A percentile compares a stretch with the other conserved stretches of the same genome.
Evolutionary conservation across 2,888 invertebrate species (phyloP).

Genomic region (Dendrolimus pini): DNA sequence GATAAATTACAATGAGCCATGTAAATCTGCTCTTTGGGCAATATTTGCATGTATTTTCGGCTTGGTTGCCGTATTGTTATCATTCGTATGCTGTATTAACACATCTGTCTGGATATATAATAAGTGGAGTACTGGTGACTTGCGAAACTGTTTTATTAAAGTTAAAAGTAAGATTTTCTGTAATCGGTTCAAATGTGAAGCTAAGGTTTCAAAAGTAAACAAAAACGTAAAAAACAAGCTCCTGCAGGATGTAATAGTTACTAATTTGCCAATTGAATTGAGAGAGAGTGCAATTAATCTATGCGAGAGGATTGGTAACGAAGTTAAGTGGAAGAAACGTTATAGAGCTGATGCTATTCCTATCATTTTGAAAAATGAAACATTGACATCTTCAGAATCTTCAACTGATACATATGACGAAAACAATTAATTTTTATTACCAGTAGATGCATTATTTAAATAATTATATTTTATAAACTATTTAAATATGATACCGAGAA

Average conservation of each 20-base stretch:
- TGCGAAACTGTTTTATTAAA: slow-evolving; percentile 14
- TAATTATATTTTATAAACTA: too few species aligned
- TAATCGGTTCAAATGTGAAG: slow-evolving; percentile 1
- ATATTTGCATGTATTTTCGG: slow-evolving; percentile 33
- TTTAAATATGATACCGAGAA: too few species aligned
- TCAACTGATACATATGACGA: neutral
- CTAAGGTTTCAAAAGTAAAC: slow-evolving; percentile 16
- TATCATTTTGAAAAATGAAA: neutral
- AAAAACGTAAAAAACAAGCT: slow-evolving; percentile 35
- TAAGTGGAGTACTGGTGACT: slow-evolving; percentile 24
- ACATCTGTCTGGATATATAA: slow-evolving; percentile 21
- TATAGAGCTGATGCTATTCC: slow-evolving; percentile 29
- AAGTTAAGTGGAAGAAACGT: slow-evolving; percentile 36
- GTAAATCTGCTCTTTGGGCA: slow-evolving; percentile 30
- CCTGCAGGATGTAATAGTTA: slow-evolving; percentile 46
- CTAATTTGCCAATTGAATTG: slow-evolving; percentile 47
- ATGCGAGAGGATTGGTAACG: slow-evolving; percentile 39
- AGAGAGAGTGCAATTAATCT: slow-evolving; percentile 40
- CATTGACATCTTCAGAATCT: neutral
- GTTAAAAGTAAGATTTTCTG: slow-evolving; percentile 15
- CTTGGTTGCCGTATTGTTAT: slow-evolving; percentile 28
- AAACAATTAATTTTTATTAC: too few species aligned
- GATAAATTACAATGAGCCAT: slow-evolving; percentile 28
- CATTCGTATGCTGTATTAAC: slow-evolving; percentile 30
- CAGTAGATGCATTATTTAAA: too few species aligned